phyloP scores from a whole-genome alignment of 2,888 invertebrate genomes.

The Automeris io region DNA sequence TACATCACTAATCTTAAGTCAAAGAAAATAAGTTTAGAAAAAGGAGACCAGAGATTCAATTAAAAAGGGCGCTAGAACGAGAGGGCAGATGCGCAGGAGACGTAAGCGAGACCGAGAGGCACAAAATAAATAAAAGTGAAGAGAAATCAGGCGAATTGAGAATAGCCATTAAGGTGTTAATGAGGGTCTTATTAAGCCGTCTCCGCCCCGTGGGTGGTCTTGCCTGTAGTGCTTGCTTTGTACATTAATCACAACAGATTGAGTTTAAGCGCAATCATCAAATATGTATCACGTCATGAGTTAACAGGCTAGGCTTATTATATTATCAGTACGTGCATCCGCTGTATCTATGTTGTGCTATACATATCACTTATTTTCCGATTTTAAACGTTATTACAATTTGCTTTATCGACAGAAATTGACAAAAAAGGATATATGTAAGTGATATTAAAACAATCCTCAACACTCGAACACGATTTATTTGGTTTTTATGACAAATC shows the following conservation, averaged over 20 bases:
- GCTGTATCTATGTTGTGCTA: no score
- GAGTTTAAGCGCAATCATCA: slow-evolving; percentile 61
- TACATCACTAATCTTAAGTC: slow-evolving; percentile 74
- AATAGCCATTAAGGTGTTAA: slow-evolving; percentile 76
- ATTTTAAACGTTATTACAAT: no score
- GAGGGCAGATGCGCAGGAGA: slow-evolving; percentile 37
- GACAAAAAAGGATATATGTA: no score
- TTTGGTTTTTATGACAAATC: no score
- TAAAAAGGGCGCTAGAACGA: slow-evolving; percentile 53
- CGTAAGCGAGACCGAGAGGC: slow-evolving; percentile 38
- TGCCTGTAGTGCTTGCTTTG: slow-evolving; percentile 53
- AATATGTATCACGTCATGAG: slow-evolving; percentile 51
- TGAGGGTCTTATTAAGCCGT: slow-evolving; percentile 76
- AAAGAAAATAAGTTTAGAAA: slow-evolving; percentile 73
- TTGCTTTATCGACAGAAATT: no score
- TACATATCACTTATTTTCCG: no score
- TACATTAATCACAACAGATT: slow-evolving; percentile 68
- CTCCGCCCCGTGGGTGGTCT: slow-evolving; percentile 73
- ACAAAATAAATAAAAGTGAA: slow-evolving; percentile 66
- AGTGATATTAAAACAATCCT: no score
- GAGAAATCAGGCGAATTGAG: slow-evolving; percentile 72
- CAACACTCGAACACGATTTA: no score
- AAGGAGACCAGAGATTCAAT: slow-evolving; percentile 68
- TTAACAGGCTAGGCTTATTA: no score
- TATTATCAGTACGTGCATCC: no score